Evolutionary conservation across 2,797 vertebrate genomes (phyloP), one percentile per base, ranked within the genome.

Genomic region (Limnodromus scolopaceus): DNA sequence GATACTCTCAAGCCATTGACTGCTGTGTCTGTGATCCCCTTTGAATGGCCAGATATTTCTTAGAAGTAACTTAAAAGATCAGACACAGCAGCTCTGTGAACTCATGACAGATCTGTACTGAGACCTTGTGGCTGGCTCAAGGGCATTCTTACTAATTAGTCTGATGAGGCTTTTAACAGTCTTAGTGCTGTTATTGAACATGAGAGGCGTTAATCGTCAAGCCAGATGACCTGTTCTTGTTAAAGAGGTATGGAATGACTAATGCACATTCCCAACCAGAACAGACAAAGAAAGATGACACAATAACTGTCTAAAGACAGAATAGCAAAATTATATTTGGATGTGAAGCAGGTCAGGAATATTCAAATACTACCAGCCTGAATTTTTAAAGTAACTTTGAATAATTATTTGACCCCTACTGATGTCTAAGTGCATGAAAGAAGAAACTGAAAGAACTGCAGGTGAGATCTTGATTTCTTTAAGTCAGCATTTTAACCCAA

Each of bases 141-240:
- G 70, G 78, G 54, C 60, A 83, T 88, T 79, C 32, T 90, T 72
- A 69, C 51, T 92, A 94, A 95, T 96, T 92, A 94, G 60, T 80
- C 39, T 90, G 89, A 91, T 45, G 70, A 86, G 60, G 28, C 65
- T 64, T 96, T 83, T 91, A 91, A 53, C 48, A 76, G 87, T 89
- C 36, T 48, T 22, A 60, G 68, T 84, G 48, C 75, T 92, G 65
- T 92, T 90, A 60, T 63, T 88, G 81, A 89, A 91, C 84, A 95
- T 78, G 69, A 88, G 72, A 93, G 49, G 27, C 48, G 71, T 78
- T 96, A 84, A 89, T 92, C 89, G 96, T 74, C 72, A 61, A 93
- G 49, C 28, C 68, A 88, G 69, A 95, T 39, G 86, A 93, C 66
- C 88, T 81, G 30, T 79, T 91, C 85, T 74, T 75, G 6, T 75